Base-by-base conservation (phyloP, 2,113 vertebrate species). In the Calonectris borealis region DNA sequence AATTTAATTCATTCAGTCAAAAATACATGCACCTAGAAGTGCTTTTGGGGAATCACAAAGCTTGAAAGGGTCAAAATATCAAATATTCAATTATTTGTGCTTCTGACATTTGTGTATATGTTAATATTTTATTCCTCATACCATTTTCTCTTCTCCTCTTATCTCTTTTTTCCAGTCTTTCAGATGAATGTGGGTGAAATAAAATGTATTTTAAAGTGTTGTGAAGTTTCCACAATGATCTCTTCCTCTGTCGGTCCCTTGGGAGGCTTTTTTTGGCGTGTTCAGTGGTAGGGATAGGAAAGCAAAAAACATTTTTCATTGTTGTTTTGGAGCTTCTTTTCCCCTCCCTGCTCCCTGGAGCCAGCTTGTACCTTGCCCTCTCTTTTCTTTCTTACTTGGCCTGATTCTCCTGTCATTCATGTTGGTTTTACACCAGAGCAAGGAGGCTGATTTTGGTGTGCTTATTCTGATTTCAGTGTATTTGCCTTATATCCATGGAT, bases 81-180 rank as follows among this genome's bases (percentile, higher is more conserved):
- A 90, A 83, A 86, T 92, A 86, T 76, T 79, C 65, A 57, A 62
- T 72, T 92, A 90, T 93, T 90, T 95, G 60, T 84, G 17, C 61
- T 64, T n/a, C 48, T 90, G 85, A 90, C 60, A 76, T 71, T 89
- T 82, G 36, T n/a, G 36, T 64, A 7, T 69, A 32, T 78, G 57
- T 61, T 83, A 90, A 84, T 92, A 71, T 94, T 96, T 93, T 86
- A 83, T 86, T 75, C 65, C 31, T 87, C 7, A 7, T 52, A 69
- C 21, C 36, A 19, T 72, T 83, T 93, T 66, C 46, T 80, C 44
- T 81, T 36, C 22, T 79, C 4, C n/a, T 69, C 79, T 95, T 82
- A 82, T 91, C 48, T 84, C 26, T 64, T 88, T 57, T 77, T 36
- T 55, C 32, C 64, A 89, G 79, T 86, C 48, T 64, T 40, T 88